A percentile compares a stretch with the other conserved stretches of the same genome.
These are phyloP conservation scores for Sarcophilus harrisii DNA, from an alignment of 2,797 vertebrate species.

Conservation along the genomic window DNA sequence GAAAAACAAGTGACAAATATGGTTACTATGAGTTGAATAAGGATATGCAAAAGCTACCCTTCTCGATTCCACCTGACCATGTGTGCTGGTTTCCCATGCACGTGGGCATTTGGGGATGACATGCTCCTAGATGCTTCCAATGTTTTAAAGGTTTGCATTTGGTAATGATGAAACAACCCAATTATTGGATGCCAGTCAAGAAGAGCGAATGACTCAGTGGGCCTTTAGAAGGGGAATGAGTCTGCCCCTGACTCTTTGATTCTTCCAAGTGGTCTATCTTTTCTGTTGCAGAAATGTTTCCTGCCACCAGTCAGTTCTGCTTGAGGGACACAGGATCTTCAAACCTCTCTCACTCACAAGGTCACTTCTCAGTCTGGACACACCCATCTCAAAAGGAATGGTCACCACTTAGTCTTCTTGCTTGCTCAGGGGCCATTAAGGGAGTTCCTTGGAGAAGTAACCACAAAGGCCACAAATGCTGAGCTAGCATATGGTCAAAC, in stretches of 20 bases:
- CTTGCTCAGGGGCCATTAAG: neutral
- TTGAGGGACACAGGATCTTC: neutral
- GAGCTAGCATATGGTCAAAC: neutral
- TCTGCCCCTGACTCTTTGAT: neutral
- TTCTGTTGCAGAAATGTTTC: neutral
- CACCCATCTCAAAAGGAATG: neutral
- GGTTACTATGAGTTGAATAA: neutral
- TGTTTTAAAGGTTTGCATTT: neutral
- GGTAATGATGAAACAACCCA: neutral
- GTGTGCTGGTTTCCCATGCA: neutral
- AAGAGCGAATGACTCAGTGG: neutral
- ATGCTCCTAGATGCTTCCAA: neutral
- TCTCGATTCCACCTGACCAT: neutral
- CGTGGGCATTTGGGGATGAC: neutral
- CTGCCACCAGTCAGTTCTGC: neutral
- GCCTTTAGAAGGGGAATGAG: neutral
- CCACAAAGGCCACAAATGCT: neutral
- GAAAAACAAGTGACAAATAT: constrained; percentile 46
- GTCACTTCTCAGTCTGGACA: neutral
- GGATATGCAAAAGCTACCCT: neutral
- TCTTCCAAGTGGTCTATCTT: neutral
- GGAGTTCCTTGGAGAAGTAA: neutral
- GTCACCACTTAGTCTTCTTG: neutral
- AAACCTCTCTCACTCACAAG: neutral
- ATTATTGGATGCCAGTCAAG: neutral